Percentiles rank a stretch among this genome's conserved stretches.
phyloP scores from a whole-genome alignment of 1,140 invertebrate genomes.

The Zaprionus tsacasi region DNA sequence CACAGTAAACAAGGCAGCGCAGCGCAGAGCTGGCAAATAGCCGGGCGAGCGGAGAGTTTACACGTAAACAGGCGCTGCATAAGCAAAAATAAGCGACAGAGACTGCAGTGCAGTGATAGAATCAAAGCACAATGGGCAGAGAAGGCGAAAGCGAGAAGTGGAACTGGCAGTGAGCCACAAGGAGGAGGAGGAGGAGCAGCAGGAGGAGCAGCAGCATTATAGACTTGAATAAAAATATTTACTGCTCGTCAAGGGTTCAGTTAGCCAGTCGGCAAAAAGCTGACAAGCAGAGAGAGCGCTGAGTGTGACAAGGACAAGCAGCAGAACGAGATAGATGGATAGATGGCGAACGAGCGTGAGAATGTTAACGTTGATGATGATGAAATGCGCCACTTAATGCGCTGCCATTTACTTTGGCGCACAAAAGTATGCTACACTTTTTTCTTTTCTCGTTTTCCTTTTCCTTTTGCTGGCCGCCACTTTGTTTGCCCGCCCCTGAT shows the following conservation, averaged over 20 bases:
- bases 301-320: conserved; percentile 33
- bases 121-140: conserved; percentile 14
- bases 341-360: background rate
- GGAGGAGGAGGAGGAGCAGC: background rate
- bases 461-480: conserved; percentile 6
- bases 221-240: conserved; percentile 83
- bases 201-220: conserved; percentile 56
- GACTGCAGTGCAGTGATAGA: conserved; percentile 25
- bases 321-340: background rate
- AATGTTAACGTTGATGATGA: conserved; percentile 59
- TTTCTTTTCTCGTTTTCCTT: background rate
- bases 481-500: conserved; percentile 70
- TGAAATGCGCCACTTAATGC: conserved; percentile 76
- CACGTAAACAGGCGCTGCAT: conserved; percentile 69
- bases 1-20: conserved; percentile 74
- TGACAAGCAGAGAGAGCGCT: conserved; percentile 29
- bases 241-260: conserved; percentile 72
- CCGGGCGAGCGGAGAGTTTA: conserved; percentile 66
- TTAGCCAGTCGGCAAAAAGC: conserved; percentile 46
- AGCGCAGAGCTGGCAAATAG: conserved; percentile 69
- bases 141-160: conserved; percentile 8
- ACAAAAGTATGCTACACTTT: conserved; percentile 47
- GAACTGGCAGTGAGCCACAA: conserved; percentile 47
- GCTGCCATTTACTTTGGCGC: conserved; percentile 71
- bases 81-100: conserved; percentile 57